These are phyloP conservation scores for Heliconius charithonia DNA, from an alignment of 2,888 invertebrate species.

Conservation along the genomic window DNA sequence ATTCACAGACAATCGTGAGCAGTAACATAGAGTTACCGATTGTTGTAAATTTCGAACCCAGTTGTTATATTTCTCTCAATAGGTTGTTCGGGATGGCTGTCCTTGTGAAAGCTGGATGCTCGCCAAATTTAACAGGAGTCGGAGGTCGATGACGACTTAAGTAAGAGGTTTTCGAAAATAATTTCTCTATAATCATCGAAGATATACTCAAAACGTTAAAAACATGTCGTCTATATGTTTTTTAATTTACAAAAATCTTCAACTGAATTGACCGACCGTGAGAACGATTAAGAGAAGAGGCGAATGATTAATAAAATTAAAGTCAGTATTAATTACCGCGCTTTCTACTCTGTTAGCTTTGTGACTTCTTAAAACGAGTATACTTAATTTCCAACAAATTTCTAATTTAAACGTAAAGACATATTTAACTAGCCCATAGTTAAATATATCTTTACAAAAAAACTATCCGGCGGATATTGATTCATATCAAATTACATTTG, in stretches of 20 bases:
- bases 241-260: not conserved
- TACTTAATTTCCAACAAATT: slow-evolving; percentile 28
- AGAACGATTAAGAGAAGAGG: slow-evolving; percentile 22
- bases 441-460: slow-evolving; percentile 24
- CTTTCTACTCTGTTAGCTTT: slow-evolving; percentile 27
- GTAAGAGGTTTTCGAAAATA: slow-evolving; percentile 11
- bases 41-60: slow-evolving; percentile 20
- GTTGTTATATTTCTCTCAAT: slow-evolving; percentile 27
- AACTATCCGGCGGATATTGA: slow-evolving; percentile 24
- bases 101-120: slow-evolving; percentile 12
- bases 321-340: slow-evolving; percentile 31
- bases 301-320: slow-evolving; percentile 28
- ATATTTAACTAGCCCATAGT: too few species aligned
- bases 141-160: slow-evolving; percentile 12
- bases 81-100: slow-evolving; percentile 23
- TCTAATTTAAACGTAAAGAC: slow-evolving; percentile 24
- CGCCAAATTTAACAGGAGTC: slow-evolving; percentile 23
- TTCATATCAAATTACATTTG: slow-evolving; percentile 10
- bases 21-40: slow-evolving; percentile 9
- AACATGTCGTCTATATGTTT: too few species aligned
- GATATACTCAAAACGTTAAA: not conserved
- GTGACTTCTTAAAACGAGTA: slow-evolving; percentile 28
- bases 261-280: slow-evolving; percentile 8
- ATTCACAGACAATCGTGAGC: slow-evolving; percentile 4
- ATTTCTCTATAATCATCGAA: not conserved